Evolutionary conservation across 2,888 invertebrate genomes (phyloP).

Genomic region (Lasioglossum marginatum): DNA sequence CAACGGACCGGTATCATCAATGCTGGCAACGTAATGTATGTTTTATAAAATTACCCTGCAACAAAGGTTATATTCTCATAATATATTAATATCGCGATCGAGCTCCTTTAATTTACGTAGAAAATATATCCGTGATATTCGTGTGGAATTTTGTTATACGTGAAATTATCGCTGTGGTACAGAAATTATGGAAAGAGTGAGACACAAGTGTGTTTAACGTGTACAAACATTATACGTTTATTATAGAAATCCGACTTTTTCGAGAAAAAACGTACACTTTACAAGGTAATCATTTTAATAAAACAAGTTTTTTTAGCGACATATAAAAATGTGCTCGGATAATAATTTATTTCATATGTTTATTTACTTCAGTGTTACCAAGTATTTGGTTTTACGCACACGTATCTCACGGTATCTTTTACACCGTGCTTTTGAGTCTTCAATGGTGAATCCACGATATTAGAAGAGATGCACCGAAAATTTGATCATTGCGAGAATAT

Average conservation of each 20-base stretch:
- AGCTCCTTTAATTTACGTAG: not conserved
- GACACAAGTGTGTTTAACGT: not conserved
- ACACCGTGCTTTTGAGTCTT: not conserved
- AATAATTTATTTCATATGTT: constrained; percentile 28
- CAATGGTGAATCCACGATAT: not conserved
- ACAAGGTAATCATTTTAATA: not conserved
- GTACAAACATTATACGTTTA: not conserved
- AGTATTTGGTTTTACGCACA: not conserved
- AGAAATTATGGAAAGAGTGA: not conserved
- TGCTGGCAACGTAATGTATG: constrained; percentile 32
- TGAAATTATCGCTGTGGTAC: not conserved
- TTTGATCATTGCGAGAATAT: not conserved
- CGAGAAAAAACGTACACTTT: not conserved
- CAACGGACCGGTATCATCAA: constrained; percentile 11
- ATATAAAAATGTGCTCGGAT: constrained; percentile 14
- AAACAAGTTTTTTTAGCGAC: not conserved
- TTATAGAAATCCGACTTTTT: not conserved
- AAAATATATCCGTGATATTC: not conserved
- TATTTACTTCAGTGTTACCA: constrained; percentile 60
- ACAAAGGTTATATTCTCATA: constrained; percentile 11
- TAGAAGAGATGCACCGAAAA: constrained; percentile 13
- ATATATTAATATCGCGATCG: no score
- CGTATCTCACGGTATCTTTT: constrained; percentile 8
- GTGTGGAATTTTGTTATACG: not conserved
- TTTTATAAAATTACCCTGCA: constrained; percentile 32